Evolutionary conservation across 1,140 invertebrate species (phyloP).

Genomic region (Drosophila busckii): DNA sequence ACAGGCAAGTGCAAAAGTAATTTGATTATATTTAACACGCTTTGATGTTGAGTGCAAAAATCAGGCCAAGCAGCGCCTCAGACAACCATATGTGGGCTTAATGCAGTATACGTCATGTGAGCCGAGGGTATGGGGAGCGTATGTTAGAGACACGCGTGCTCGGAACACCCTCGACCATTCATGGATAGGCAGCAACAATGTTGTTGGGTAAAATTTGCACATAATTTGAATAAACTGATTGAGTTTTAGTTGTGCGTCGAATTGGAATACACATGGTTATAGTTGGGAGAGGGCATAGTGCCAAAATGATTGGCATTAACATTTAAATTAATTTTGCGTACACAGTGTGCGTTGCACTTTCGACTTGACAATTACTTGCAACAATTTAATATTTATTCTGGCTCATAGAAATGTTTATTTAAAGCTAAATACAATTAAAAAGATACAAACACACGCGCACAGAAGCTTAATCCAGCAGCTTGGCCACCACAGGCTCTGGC

Average conservation of each 20-base stretch:
- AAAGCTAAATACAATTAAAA: conserved; percentile 17
- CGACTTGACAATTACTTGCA: conserved; percentile 1
- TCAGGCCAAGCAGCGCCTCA: conserved; percentile 22
- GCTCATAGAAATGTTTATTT: conserved; percentile 1
- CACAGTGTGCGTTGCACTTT: conserved; percentile 15
- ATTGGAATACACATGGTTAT: conserved; percentile 33
- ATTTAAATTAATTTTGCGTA: conserved; percentile 63
- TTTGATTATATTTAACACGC: conserved; percentile 39
- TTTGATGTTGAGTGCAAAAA: conserved; percentile 40
- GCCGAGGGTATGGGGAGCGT: conserved; percentile 1
- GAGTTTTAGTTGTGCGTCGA: conserved; percentile 42
- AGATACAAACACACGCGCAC: not conserved
- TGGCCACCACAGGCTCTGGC: conserved; percentile 81
- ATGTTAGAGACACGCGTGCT: not conserved
- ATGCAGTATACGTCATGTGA: not conserved
- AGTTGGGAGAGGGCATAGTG: conserved; percentile 20
- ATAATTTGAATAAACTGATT: conserved; percentile 76
- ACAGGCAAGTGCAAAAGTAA: conserved; percentile 22
- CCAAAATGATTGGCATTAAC: conserved; percentile 36
- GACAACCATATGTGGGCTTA: conserved; percentile 27
- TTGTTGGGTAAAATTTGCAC: conserved; percentile 64
- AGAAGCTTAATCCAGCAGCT: conserved; percentile 47
- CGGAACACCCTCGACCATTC: not conserved
- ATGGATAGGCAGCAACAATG: conserved; percentile 31
- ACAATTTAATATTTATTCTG: conserved; percentile 6